Percentiles rank a stretch among this genome's conserved stretches.
phyloP scores from a whole-genome alignment of 2,888 invertebrate genomes.

The Abrostola tripartita region DNA sequence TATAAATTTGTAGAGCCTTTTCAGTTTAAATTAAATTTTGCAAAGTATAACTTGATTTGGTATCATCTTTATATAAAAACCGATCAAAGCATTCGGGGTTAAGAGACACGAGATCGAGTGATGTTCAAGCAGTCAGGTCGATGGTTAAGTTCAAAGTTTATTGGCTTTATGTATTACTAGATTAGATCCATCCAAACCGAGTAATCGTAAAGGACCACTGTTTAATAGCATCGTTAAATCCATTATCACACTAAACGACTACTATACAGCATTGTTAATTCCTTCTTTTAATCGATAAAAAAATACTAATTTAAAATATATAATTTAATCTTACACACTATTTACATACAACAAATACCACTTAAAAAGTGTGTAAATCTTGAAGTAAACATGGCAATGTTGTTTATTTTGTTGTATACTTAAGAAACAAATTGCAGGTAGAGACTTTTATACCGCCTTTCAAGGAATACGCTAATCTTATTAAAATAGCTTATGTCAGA shows the following conservation, averaged over 20 bases:
- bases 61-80: constrained; percentile 1
- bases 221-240: no score
- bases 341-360: no score
- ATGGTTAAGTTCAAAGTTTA: neutral
- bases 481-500: constrained; percentile 44
- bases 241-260: no score
- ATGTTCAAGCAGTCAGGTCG: neutral
- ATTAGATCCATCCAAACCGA: neutral
- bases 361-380: no score
- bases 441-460: constrained; percentile 17
- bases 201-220: no score
- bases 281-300: no score
- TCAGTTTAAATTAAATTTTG: neutral
- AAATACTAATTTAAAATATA: no score
- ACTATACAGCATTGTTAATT: no score
- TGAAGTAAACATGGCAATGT: no score
- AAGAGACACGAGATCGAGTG: neutral
- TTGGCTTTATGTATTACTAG: constrained; percentile 1
- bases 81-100: neutral
- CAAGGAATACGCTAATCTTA: constrained; percentile 43
- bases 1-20: neutral
- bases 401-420: no score
- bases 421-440: neutral
- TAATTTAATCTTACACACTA: no score
- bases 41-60: neutral